Base-by-base conservation (phyloP, 2,797 vertebrate species). In the Alca torda region DNA sequence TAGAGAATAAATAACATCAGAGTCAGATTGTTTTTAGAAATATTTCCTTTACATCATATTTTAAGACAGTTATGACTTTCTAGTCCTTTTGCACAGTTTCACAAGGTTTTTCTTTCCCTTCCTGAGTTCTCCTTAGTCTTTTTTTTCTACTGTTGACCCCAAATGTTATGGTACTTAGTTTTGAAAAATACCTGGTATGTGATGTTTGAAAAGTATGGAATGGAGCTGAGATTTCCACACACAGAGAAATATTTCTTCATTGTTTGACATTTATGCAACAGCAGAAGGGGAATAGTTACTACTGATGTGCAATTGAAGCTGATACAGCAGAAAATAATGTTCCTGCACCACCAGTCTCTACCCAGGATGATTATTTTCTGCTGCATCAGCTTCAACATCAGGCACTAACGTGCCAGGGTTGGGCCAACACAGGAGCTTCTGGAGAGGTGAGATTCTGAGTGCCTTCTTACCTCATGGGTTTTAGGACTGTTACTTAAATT, bases 221-320 rank as follows among this genome's bases (percentile, higher is more conserved):
- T 59, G 33, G n/a, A 41, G 30, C 72, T 90, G 30, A 84, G 54
- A 90, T 84, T 93, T 95, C 46, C 28, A 81, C 63, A 76, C 14
- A 56, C 4, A 69, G 14, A 60, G 37, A 90, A 75, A 78, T 91
- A 94, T 80, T 88, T 94, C 76, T 84, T 90, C 35, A 26, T 43
- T 90, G 83, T 91, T 94, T 96, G 85, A 95, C 88, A 82, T 91
- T 90, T 87, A 28, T 26, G 39, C 31, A 57, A 35, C 12, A 84
- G 45, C 43, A 77, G 50, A 69, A 10, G 14, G 30, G 17, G 24
- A 84, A 79, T 31, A 86, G n/a, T 73, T 84, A 80, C n/a, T 70
- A 21, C 24, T 67, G 41, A 56, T 56, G 46, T 56, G 31, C 21
- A 76, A 48, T 5, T 76, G 39, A 72, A 92, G 84, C 65, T 95